Percentiles rank a stretch among this genome's conserved stretches.
These are phyloP conservation scores for Ctenochaetus hawaiiensis DNA, from an alignment of 2,797 vertebrate species.

Conservation along the genomic window DNA sequence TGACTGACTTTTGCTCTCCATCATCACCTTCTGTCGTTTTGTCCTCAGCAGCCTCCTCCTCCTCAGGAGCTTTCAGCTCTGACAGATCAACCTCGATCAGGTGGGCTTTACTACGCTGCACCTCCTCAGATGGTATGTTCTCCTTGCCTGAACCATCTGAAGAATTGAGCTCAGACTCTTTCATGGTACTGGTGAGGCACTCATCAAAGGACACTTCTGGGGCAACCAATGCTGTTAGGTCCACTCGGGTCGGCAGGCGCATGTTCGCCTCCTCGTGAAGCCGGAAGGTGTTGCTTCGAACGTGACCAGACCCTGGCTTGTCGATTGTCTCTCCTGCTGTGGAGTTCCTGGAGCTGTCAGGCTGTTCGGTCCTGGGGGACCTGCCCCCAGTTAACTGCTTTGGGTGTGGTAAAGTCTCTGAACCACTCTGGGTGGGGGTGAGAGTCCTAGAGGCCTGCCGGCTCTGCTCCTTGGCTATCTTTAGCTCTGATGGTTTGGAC, in stretches of 20 bases:
- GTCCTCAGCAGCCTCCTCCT: slow-evolving; percentile 79
- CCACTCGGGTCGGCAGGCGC: slow-evolving; percentile 81
- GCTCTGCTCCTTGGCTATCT: slow-evolving; percentile 88
- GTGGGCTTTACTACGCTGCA: slow-evolving; percentile 85
- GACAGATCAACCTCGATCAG: slow-evolving; percentile 97
- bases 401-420: slow-evolving; percentile 83
- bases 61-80: slow-evolving; percentile 87
- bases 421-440: slow-evolving; percentile 85
- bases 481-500: slow-evolving; percentile 90
- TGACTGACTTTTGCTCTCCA: slow-evolving; percentile 92
- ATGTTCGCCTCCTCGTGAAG: slow-evolving; percentile 91
- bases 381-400: slow-evolving; percentile 84
- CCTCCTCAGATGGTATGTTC: slow-evolving; percentile 83
- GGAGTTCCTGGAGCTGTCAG: slow-evolving; percentile 59
- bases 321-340: slow-evolving; percentile 60
- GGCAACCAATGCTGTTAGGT: slow-evolving; percentile 55
- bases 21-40: slow-evolving; percentile 71
- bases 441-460: slow-evolving; percentile 85
- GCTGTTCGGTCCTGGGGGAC: slow-evolving; percentile 82
- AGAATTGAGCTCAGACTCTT: slow-evolving; percentile 77
- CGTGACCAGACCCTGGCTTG: slow-evolving; percentile 80
- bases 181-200: slow-evolving; percentile 66
- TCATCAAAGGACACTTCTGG: slow-evolving; percentile 81
- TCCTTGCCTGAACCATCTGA: slow-evolving; percentile 83
- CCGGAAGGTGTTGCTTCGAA: slow-evolving; percentile 81